Evolutionary conservation across 2,888 invertebrate genomes (phyloP).

Genomic region (Heliconius erato): DNA sequence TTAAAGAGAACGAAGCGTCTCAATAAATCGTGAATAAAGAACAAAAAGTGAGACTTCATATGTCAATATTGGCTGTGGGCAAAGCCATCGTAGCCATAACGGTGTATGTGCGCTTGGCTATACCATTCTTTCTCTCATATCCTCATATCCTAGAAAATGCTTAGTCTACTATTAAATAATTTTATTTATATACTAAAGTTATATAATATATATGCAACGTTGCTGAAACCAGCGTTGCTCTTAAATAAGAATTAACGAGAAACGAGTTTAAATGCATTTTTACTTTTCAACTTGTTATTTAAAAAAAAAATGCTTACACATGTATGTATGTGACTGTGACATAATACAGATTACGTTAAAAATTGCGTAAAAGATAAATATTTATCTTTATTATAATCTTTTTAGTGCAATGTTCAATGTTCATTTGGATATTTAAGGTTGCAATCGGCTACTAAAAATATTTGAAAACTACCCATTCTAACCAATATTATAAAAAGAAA

Average conservation of each 20-base stretch:
- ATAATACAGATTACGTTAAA: constrained; percentile 18
- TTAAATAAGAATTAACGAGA: constrained; percentile 13
- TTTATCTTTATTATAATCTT: neutral
- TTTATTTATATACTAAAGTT: constrained; percentile 2
- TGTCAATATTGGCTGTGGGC: too few species aligned
- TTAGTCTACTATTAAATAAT: neutral
- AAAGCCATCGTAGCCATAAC: too few species aligned
- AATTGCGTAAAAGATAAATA: constrained; percentile 7
- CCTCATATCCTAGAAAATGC: neutral
- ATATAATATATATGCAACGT: constrained; percentile 5
- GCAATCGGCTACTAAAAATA: neutral
- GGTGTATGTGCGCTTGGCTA: too few species aligned
- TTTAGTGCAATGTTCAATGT: neutral
- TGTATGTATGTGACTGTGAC: constrained; percentile 1
- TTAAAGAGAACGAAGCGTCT: too few species aligned
- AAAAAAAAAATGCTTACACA: constrained; percentile 8
- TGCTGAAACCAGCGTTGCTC: constrained; percentile 4
- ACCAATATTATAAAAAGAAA: neutral
- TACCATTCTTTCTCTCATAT: too few species aligned
- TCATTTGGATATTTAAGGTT: neutral
- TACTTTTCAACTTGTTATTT: constrained; percentile 18
- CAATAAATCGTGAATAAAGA: too few species aligned
- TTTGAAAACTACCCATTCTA: neutral
- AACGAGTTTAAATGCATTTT: constrained; percentile 15
- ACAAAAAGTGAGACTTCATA: too few species aligned